Percentiles rank a stretch among this genome's conserved stretches.
Conservation (phyloP, 2,113 vertebrate genomes). For the Labeo rohita region DNA sequence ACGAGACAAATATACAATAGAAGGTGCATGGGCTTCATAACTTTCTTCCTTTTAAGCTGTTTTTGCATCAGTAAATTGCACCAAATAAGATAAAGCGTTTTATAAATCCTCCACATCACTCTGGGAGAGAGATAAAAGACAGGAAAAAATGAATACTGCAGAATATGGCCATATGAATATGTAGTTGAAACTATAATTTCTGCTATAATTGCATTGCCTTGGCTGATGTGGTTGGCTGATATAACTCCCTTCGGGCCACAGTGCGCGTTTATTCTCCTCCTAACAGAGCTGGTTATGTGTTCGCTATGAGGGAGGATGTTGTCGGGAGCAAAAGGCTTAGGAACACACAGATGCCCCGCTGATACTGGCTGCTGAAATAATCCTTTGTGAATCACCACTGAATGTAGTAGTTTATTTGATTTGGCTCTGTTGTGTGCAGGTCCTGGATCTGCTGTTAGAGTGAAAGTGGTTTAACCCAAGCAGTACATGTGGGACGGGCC, state of each 20-base stretch:
- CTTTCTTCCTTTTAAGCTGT: not conserved
- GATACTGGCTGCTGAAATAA: constrained; percentile 45
- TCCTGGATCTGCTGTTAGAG: constrained; percentile 19
- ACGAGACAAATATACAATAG: not conserved
- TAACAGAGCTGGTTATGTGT: constrained; percentile 42
- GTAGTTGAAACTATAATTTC: constrained; percentile 13
- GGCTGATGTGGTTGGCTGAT: constrained; percentile 28
- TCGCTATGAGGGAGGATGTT: constrained; percentile 38
- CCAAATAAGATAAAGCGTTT: not conserved
- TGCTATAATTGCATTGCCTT: constrained; percentile 21
- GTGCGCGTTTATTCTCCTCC: constrained; percentile 17
- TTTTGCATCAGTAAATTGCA: constrained; percentile 13
- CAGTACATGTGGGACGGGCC: not conserved
- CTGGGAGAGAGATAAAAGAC: not conserved
- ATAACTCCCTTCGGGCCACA: constrained; percentile 28
- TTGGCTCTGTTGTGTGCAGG: constrained; percentile 21
- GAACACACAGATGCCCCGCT: constrained; percentile 39
- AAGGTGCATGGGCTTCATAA: not conserved
- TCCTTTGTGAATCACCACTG: constrained; percentile 41
- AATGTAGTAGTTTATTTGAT: constrained; percentile 45
- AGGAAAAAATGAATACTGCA: not conserved
- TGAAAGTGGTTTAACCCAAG: not conserved
- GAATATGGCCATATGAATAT: constrained; percentile 10
- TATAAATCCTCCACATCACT: constrained; percentile 7
- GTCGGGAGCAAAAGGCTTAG: constrained; percentile 29